A percentile compares a stretch with the other conserved stretches of the same genome.
Evolutionary conservation across 2,888 invertebrate species (phyloP).

Genomic region (Hyposoter dolosus): DNA sequence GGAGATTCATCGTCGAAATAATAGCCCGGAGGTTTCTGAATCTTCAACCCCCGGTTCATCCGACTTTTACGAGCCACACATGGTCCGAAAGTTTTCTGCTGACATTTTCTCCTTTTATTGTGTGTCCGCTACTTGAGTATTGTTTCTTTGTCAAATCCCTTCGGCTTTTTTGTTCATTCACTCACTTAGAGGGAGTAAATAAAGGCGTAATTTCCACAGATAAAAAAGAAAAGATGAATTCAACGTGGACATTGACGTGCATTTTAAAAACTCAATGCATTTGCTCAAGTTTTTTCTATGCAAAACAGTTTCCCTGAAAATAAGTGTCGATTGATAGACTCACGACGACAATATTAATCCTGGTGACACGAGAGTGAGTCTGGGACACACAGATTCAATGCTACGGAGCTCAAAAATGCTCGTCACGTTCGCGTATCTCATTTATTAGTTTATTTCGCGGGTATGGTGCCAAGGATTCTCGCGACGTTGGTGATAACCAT

Average conservation of each 20-base stretch:
- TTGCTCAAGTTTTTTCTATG: background rate
- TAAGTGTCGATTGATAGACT: background rate
- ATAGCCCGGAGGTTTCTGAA: conserved; percentile 43
- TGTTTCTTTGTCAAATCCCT: background rate
- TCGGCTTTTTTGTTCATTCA: background rate
- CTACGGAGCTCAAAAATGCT: conserved; percentile 44
- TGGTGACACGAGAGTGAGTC: background rate
- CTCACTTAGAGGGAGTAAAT: background rate
- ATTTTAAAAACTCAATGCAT: background rate
- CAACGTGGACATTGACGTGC: background rate
- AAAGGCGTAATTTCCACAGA: background rate
- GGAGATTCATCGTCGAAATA: conserved; percentile 65
- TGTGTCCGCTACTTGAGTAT: background rate
- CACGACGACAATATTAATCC: background rate
- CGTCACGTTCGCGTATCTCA: conserved; percentile 51
- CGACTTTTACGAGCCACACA: conserved; percentile 60
- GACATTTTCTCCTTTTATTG: background rate
- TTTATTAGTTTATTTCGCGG: conserved; percentile 56
- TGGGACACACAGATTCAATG: background rate
- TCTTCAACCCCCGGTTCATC: conserved; percentile 27
- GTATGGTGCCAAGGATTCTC: background rate
- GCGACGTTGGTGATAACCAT: conserved; percentile 3
- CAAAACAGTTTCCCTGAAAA: background rate
- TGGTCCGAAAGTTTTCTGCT: conserved; percentile 40
- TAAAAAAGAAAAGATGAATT: background rate